Conservation (phyloP, 2,113 vertebrate genomes). For the Acanthisitta chloris region DNA sequence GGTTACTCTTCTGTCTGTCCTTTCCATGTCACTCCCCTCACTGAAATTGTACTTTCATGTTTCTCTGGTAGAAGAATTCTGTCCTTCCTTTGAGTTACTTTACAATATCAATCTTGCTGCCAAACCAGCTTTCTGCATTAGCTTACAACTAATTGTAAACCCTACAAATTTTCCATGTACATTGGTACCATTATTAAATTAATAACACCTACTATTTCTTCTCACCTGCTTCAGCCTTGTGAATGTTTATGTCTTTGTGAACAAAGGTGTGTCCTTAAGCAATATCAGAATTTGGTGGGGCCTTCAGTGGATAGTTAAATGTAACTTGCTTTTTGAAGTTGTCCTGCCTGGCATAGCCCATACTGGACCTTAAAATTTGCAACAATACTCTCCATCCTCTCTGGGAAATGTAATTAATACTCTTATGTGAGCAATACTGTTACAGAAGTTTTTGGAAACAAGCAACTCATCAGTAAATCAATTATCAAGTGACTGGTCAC, state of each 20-base stretch:
- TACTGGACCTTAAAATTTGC: background rate
- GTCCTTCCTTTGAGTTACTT: background rate
- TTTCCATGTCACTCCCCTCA: background rate
- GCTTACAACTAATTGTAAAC: background rate
- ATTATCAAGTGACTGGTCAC: background rate
- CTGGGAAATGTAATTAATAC: background rate
- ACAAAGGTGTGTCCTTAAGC: background rate
- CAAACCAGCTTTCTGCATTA: background rate
- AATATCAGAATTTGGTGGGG: background rate
- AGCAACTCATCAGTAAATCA: background rate
- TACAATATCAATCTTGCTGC: background rate
- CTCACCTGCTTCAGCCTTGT: background rate
- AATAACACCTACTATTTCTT: background rate
- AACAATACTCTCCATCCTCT: background rate
- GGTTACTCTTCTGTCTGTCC: background rate
- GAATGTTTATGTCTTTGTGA: background rate
- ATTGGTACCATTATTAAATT: background rate
- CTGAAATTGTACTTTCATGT: background rate
- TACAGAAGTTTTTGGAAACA: background rate
- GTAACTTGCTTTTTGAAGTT: background rate
- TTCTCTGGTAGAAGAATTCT: background rate
- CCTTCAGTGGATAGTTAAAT: background rate
- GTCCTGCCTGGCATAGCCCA: background rate
- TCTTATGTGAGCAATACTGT: background rate
- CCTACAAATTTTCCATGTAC: background rate